These are phyloP conservation scores for Atractosteus spatula DNA, from an alignment of 2,113 vertebrate species.

Conservation along the genomic window DNA sequence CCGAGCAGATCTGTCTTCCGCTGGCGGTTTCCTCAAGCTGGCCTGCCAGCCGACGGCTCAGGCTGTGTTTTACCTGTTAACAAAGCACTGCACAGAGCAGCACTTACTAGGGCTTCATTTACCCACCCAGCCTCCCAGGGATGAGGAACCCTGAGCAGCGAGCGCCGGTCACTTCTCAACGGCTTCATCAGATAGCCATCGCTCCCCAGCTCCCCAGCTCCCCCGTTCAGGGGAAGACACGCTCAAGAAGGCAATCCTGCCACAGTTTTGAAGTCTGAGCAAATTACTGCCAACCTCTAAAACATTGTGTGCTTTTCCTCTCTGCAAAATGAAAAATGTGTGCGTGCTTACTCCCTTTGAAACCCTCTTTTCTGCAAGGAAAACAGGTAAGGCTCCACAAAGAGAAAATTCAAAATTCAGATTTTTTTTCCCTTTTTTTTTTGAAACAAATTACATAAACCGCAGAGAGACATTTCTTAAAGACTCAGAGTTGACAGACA, in stretches of 20 bases:
- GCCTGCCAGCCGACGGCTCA: no score
- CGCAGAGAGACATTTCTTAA: constrained; percentile 55
- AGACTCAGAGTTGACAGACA: constrained; percentile 67
- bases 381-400: constrained; percentile 32
- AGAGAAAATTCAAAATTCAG: constrained; percentile 34
- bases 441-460: constrained; percentile 62
- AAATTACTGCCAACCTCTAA: constrained; percentile 1
- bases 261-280: constrained; percentile 12
- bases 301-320: constrained; percentile 14
- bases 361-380: constrained; percentile 14
- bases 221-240: no score
- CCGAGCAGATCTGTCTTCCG: no score
- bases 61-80: no score
- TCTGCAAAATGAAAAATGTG: constrained; percentile 22
- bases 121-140: no score
- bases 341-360: constrained; percentile 1
- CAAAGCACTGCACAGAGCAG: no score
- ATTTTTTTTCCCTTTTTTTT: constrained; percentile 30
- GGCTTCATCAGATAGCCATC: no score
- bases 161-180: no score
- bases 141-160: no score
- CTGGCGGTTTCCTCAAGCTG: no score
- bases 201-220: no score
- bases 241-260: not conserved
- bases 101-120: no score